Base-by-base conservation (phyloP, 2,113 vertebrate species). In the Buteo buteo region DNA sequence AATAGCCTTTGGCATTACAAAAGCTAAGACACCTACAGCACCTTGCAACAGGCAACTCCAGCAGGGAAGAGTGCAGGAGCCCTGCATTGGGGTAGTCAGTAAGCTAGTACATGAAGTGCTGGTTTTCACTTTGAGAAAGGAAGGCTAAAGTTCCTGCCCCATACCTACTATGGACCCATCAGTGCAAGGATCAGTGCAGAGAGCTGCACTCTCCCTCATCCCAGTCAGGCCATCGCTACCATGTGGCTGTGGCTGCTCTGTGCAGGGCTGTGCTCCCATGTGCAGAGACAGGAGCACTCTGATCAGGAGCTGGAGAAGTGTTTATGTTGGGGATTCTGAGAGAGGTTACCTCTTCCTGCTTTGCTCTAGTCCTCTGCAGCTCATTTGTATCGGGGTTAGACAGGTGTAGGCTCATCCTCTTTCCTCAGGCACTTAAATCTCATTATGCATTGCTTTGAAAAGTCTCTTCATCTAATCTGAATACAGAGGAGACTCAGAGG, bases 101-200 rank as follows among this genome's bases (percentile, higher is more conserved):
- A 88, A 74, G 13, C 24, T 42, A 21, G 16, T 38, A 13, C 45
- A 28, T 34, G 11, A 81, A 72, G 19, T 44, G 25, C 21, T 61
- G 3, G 5, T 86, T 91, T 86, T 36, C 38, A 38, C 5, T 81
- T 70, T 45, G 57, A 72, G 54, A 45, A 82, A 59, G 17, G 19
- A 81, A 77, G 13, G 21, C 31, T 52, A 1, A 52, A 47, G 17
- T 40, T 85, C 7, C n/a, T 92, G n/a, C 10, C 32, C 13, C 16
- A 6, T 13, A 59, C 6, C 52, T 64, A 25, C 32, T 40, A 19
- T 0, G 3, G n/a, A 72, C 10, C 13, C n/a, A 45, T 11, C 13
- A 59, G 11, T 21, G 16, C 45, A 58, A 49, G 24, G 32, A 67
- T 67, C 32, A 47, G 45, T 21, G 45, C 45, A 47, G 45, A 47